These are phyloP conservation scores for Acanthosepion esculentum DNA, from an alignment of 2,888 invertebrate genomes.

Conservation along the genomic window DNA sequence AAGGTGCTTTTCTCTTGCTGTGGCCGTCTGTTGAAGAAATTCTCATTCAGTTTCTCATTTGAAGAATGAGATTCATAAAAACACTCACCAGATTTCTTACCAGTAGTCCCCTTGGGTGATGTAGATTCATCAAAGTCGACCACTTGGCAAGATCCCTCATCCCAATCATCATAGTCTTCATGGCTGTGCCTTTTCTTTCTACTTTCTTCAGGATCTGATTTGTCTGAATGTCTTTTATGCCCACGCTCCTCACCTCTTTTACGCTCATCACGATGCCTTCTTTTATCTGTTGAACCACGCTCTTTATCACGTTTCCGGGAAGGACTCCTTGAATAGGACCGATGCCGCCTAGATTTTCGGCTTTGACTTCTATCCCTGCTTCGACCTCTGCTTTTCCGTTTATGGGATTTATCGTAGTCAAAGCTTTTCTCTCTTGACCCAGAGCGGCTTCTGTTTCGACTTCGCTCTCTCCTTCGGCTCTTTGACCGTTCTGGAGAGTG, in stretches of 20 bases:
- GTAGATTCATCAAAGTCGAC: conserved; percentile 12
- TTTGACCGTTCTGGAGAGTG: conserved; percentile 48
- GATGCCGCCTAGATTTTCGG: conserved; percentile 39
- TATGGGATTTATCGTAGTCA: conserved; percentile 50
- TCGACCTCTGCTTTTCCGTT: conserved; percentile 42
- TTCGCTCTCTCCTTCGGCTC: conserved; percentile 48
- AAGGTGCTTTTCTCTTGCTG: background rate
- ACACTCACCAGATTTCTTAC: conserved; percentile 35
- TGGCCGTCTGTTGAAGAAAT: background rate
- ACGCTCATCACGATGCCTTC: conserved; percentile 16
- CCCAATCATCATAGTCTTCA: conserved; percentile 40
- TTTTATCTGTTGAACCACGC: background rate
- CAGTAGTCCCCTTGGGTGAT: background rate
- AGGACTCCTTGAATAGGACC: conserved; percentile 39
- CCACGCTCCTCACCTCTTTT: conserved; percentile 36
- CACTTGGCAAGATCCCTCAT: conserved; percentile 43
- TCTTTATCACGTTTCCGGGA: conserved; percentile 45
- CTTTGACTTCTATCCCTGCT: conserved; percentile 49
- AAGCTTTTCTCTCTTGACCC: conserved; percentile 51
- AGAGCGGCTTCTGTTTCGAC: conserved; percentile 49
- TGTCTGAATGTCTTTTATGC: conserved; percentile 43
- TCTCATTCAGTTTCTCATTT: conserved; percentile 1
- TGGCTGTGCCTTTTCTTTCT: background rate
- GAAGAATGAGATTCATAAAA: conserved; percentile 37
- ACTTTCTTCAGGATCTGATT: background rate